Percentiles rank a stretch among this genome's conserved stretches.
These are phyloP conservation scores for Emydoidea blandingii DNA, from an alignment of 2,797 vertebrate species.

Conservation along the genomic window DNA sequence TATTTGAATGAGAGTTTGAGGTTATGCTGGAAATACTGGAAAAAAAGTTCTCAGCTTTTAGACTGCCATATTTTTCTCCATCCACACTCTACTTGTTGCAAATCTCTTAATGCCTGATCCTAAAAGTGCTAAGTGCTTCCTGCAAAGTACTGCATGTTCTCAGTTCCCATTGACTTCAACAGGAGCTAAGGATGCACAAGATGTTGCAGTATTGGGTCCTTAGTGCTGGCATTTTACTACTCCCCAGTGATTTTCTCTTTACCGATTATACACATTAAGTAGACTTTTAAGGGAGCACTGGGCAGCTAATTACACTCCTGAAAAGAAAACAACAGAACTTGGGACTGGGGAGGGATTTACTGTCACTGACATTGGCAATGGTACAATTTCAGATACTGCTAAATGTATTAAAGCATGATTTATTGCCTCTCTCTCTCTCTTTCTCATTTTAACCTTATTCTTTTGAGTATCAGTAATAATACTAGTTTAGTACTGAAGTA, in stretches of 20 bases:
- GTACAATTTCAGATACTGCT: background rate
- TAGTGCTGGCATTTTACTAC: background rate
- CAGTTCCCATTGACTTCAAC: background rate
- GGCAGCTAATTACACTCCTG: background rate
- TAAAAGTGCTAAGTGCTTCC: background rate
- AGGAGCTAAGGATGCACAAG: background rate
- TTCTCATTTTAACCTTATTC: background rate
- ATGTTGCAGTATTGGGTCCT: background rate
- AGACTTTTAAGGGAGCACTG: background rate
- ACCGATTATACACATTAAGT: background rate
- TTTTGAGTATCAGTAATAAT: background rate
- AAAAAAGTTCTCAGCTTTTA: background rate
- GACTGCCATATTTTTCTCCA: background rate
- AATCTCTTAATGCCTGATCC: background rate
- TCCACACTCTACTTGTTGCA: rapidly evolving
- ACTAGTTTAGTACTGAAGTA: background rate
- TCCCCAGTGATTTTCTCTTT: background rate
- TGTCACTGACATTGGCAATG: background rate
- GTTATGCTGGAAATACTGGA: background rate
- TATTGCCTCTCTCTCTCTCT: rapidly evolving
- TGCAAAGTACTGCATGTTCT: background rate
- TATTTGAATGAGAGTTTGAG: background rate
- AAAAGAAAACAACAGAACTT: background rate
- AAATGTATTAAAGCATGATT: background rate
- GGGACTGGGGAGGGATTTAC: background rate